Evolutionary conservation across 2,113 vertebrate species (phyloP).

Genomic region (Hippolais icterina): DNA sequence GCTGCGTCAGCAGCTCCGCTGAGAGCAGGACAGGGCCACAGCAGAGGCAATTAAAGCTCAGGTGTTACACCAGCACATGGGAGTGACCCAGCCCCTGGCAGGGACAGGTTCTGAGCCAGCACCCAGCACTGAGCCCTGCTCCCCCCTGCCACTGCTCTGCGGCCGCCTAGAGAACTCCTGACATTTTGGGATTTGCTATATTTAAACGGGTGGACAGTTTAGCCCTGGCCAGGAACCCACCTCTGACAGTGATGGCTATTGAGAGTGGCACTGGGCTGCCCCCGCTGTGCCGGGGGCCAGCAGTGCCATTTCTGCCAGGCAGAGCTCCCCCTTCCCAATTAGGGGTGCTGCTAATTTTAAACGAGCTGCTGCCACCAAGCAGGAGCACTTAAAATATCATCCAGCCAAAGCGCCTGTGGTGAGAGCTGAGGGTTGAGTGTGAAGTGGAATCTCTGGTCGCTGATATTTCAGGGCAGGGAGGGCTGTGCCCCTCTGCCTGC

Average conservation of each 20-base stretch:
- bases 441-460: neutral
- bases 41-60: neutral
- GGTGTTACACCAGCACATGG: neutral
- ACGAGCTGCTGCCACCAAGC: neutral
- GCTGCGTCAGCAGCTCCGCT: neutral
- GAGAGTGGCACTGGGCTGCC: neutral
- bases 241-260: slow-evolving; percentile 25
- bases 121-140: neutral
- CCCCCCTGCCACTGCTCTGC: neutral
- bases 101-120: neutral
- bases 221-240: neutral
- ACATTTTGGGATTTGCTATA: slow-evolving; percentile 14
- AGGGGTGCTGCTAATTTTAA: slow-evolving; percentile 30
- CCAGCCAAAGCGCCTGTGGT: neutral
- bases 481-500: neutral
- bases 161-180: neutral
- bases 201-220: neutral
- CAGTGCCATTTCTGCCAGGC: neutral
- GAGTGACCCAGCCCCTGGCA: neutral
- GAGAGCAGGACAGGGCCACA: neutral
- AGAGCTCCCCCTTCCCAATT: neutral
- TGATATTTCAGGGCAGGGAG: neutral
- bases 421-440: neutral
- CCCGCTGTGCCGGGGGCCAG: neutral
- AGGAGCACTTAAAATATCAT: neutral